phyloP scores from a whole-genome alignment of 2,888 invertebrate genomes.

The Drosophila meridiana region DNA sequence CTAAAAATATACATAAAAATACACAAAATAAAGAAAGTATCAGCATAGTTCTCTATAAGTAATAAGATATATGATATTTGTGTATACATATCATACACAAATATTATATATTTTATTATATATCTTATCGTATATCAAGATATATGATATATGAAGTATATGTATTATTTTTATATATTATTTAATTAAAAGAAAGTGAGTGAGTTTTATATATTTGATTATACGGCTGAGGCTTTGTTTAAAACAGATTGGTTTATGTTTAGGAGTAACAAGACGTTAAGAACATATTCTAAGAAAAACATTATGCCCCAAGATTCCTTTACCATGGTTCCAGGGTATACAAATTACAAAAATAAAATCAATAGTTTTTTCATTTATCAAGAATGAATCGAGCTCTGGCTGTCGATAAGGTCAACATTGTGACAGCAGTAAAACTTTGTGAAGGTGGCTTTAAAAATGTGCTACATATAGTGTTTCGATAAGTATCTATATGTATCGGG shows the following conservation, averaged over 20 bases:
- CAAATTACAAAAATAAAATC: not conserved
- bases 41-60: not conserved
- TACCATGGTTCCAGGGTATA: not conserved
- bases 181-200: too few relatives aligned
- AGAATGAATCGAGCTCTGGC: not conserved
- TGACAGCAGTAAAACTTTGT: not conserved
- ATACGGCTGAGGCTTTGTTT: not conserved
- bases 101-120: too few relatives aligned
- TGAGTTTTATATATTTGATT: not conserved
- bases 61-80: not conserved
- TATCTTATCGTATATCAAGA: too few relatives aligned
- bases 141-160: not conserved
- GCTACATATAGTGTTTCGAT: not conserved
- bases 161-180: not conserved
- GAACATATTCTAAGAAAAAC: not conserved
- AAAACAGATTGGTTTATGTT: not conserved
- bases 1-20: not conserved
- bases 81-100: too few relatives aligned
- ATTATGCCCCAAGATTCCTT: not conserved
- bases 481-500: too few relatives aligned
- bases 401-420: conserved; percentile 1
- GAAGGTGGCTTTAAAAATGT: not conserved
- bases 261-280: not conserved
- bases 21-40: not conserved
- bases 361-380: conserved; percentile 8